Conservation (phyloP, 2,888 invertebrate genomes). For the Baronia brevicornis region DNA sequence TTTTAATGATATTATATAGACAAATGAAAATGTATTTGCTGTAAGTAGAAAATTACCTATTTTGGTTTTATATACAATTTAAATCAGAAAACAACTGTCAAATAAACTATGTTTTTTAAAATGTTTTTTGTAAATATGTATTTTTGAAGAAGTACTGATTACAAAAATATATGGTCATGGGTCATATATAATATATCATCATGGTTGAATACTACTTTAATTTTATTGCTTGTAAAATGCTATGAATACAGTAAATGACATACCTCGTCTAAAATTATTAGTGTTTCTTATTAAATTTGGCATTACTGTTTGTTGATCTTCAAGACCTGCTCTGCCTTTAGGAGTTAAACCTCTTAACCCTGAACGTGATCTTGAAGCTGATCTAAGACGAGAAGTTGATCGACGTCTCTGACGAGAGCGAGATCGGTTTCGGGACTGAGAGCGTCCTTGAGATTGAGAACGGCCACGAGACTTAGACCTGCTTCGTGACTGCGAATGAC, state of each 20-base stretch:
- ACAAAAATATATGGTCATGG: too few relatives aligned
- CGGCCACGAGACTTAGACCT: slow-evolving; percentile 39
- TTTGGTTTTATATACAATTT: too few relatives aligned
- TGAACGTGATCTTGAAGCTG: slow-evolving; percentile 52
- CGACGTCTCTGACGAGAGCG: slow-evolving; percentile 30
- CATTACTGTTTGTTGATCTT: slow-evolving; percentile 38
- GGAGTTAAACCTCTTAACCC: slow-evolving; percentile 52
- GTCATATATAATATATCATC: too few relatives aligned
- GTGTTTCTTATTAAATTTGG: slow-evolving; percentile 41
- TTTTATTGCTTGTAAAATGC: too few relatives aligned
- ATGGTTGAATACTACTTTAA: too few relatives aligned
- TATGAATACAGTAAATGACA: too few relatives aligned
- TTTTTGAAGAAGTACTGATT: too few relatives aligned
- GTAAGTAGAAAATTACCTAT: too few relatives aligned
- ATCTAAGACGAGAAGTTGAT: slow-evolving; percentile 44
- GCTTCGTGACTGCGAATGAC: slow-evolving; percentile 34
- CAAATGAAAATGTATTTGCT: neutral
- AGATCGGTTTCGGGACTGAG: slow-evolving; percentile 26
- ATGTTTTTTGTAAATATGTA: too few relatives aligned
- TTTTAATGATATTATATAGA: too few relatives aligned
- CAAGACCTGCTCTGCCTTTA: slow-evolving; percentile 57
- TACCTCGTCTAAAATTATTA: slow-evolving; percentile 40
- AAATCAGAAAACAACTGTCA: neutral
- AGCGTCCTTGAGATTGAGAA: slow-evolving; percentile 23
- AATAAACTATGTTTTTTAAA: neutral